These are phyloP conservation scores for Acanthosepion pharaonis DNA, from an alignment of 2,888 invertebrate genomes.

Conservation along the genomic window DNA sequence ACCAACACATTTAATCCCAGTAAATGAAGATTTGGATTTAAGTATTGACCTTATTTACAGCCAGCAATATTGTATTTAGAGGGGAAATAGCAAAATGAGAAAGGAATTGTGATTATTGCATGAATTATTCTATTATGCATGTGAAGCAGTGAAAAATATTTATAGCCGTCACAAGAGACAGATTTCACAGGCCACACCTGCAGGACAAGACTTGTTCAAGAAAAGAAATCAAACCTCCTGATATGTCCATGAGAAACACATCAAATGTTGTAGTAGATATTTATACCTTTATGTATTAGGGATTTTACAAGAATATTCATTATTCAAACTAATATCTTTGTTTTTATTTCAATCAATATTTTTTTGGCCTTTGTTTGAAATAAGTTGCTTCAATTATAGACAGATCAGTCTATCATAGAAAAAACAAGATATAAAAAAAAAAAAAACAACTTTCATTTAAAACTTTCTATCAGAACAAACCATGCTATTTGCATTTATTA, in stretches of 20 bases:
- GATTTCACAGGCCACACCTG: slow-evolving; percentile 33
- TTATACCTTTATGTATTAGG: background rate
- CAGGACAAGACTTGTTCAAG: background rate
- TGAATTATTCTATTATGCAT: background rate
- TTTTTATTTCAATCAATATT: too few species aligned
- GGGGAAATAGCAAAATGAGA: background rate
- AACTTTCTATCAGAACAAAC: too few species aligned
- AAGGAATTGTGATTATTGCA: background rate
- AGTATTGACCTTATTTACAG: background rate
- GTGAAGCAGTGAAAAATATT: background rate
- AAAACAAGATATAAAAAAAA: too few species aligned
- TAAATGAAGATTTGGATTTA: background rate
- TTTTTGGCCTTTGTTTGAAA: too few species aligned
- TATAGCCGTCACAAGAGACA: background rate
- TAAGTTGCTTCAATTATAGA: too few species aligned
- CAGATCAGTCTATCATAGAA: too few species aligned
- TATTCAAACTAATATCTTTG: too few species aligned
- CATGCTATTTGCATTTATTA: too few species aligned
- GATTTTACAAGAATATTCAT: too few species aligned
- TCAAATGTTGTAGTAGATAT: too few species aligned
- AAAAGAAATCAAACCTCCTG: background rate
- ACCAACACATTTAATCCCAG: too few species aligned
- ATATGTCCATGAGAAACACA: background rate
- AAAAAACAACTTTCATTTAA: too few species aligned
- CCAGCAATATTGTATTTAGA: background rate